These are phyloP conservation scores for Conus canariensis DNA, from an alignment of 2,888 invertebrate species.

Conservation along the genomic window DNA sequence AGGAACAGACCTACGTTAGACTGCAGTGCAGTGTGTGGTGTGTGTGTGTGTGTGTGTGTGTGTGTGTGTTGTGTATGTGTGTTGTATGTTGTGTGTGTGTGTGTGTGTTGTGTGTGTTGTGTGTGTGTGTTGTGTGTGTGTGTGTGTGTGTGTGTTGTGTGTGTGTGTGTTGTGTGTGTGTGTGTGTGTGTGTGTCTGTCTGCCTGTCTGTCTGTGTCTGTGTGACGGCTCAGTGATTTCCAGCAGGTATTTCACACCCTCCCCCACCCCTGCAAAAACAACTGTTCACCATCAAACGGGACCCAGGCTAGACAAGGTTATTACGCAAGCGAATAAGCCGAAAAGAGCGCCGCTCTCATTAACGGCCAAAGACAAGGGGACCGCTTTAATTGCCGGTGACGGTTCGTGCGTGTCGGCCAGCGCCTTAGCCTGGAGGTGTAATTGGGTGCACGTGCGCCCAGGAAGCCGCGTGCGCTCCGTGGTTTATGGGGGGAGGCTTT, in stretches of 20 bases:
- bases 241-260: no score
- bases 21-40: no score
- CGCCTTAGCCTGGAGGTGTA: background rate
- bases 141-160: no score
- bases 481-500: constrained; percentile 13
- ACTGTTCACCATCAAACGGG: background rate
- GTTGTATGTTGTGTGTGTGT: no score
- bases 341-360: background rate
- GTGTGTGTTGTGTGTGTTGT: no score
- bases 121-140: no score
- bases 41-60: no score
- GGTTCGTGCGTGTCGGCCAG: background rate
- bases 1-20: no score
- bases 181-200: background rate
- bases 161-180: no score
- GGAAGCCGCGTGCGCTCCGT: background rate
- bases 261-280: background rate
- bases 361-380: background rate
- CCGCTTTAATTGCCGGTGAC: constrained; percentile 9
- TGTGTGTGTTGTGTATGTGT: no score
- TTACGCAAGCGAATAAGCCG: constrained; percentile 4
- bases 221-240: no score
- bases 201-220: background rate
- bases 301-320: constrained; percentile 1
- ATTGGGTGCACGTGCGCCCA: constrained; percentile 31